Evolutionary conservation across 2,113 vertebrate genomes (phyloP), one percentile per base, ranked within the genome.

Genomic region (Salvelinus fontinalis): DNA sequence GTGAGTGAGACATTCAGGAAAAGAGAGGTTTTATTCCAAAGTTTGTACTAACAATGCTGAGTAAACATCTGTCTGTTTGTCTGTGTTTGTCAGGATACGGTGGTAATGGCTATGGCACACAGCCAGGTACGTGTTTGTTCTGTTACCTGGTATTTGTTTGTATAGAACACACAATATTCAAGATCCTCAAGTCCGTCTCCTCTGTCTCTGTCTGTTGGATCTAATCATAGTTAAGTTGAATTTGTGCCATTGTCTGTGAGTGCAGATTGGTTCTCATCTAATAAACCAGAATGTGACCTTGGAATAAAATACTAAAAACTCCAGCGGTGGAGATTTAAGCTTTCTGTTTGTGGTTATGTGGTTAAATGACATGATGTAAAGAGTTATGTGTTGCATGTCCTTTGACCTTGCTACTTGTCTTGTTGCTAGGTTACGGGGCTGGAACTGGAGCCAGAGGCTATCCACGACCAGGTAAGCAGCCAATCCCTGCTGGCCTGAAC

Each of bases 381-480:
- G 73, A 65, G 75, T 31, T 65, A 4, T 22, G 44, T 44, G 68
- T 70, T 24, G 16, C 20, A 26, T 7, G 4, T 80, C 49, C 74
- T 67, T 49, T 78, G 65, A 85, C 68, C 77, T 59, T 27, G 5
- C 39, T 49, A 68, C 79, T 82, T 80, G 24, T 89, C 70, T 83
- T 70, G 66, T 77, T 79, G 67, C 20, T 84, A 94, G 93, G 92
- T 78, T 93, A 92, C 8, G 91, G 88, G 16, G 20, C 71, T 66
- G 59, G 80, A 18, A 79, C 79, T 51, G 74, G 49, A 20, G 71
- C 54, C 48, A 75, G 71, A 0, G 83, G 79, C 1, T 80, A 89
- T 70, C 83, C 81, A 29, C 83, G 81, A 72, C 89, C 81, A 67
- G 91, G 93, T 93, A 71, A 84, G 89, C 81, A 77, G 70, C 34